Evolutionary conservation across 2,113 vertebrate species (phyloP).

Genomic region (Aramus guarauna): DNA sequence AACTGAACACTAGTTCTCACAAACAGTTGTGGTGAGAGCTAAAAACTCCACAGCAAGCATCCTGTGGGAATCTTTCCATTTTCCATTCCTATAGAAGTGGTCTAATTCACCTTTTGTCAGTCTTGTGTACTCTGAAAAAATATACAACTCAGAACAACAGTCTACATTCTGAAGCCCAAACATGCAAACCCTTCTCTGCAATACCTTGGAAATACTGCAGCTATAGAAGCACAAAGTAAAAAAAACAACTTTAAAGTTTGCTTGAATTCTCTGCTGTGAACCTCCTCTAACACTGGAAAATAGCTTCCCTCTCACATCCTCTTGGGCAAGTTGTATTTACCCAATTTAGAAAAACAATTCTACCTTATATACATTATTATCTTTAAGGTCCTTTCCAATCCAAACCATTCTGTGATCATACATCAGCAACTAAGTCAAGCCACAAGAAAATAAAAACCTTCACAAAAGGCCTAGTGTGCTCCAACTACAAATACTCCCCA

Average conservation of each 20-base stretch:
- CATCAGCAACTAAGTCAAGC: not conserved
- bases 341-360: not conserved
- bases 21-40: not conserved
- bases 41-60: not conserved
- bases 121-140: not conserved
- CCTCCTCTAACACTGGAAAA: not conserved
- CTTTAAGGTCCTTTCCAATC: no score
- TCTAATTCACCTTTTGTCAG: not conserved
- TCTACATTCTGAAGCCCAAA: not conserved
- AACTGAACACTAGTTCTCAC: not conserved
- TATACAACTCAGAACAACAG: not conserved
- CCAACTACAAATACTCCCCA: not conserved
- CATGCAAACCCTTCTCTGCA: not conserved
- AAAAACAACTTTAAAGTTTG: not conserved
- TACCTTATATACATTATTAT: not conserved
- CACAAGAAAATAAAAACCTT: not conserved
- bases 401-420: not conserved
- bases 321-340: not conserved
- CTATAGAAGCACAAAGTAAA: not conserved
- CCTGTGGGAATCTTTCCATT: not conserved
- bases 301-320: not conserved
- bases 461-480: not conserved
- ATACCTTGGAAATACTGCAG: not conserved
- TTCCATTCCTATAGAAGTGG: not conserved
- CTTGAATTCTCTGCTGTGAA: not conserved